These are phyloP conservation scores for Caretta caretta DNA, from an alignment of 2,113 vertebrate species.

Conservation along the genomic window DNA sequence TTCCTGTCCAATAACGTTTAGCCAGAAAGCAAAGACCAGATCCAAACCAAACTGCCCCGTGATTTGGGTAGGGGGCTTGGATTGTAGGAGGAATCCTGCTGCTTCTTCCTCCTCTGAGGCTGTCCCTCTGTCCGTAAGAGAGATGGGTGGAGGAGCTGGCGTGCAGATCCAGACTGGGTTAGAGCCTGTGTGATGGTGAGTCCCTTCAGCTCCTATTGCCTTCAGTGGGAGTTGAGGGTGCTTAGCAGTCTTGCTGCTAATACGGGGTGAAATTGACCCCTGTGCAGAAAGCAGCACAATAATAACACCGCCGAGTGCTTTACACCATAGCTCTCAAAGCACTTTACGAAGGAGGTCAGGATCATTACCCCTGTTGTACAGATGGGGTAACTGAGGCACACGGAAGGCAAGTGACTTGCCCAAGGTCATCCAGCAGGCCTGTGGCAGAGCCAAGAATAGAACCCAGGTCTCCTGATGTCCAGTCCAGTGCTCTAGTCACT, in stretches of 20 bases:
- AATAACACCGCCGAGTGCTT: neutral
- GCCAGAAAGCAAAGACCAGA: neutral
- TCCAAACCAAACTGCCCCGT: neutral
- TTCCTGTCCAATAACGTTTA: neutral
- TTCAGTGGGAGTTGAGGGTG: neutral
- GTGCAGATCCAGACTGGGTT: neutral
- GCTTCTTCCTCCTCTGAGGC: neutral
- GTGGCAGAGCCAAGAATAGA: neutral
- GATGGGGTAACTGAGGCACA: neutral
- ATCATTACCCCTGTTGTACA: neutral
- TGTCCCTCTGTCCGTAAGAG: neutral
- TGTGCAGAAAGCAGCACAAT: neutral
- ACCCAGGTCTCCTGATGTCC: neutral
- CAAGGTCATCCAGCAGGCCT: neutral
- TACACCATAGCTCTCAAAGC: neutral
- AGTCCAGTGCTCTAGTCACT: neutral
- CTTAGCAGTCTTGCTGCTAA: neutral
- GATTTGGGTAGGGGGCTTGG: neutral
- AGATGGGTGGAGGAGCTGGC: neutral
- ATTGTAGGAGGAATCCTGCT: neutral
- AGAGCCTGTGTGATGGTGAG: neutral
- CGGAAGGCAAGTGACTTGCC: rapidly evolving
- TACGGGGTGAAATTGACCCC: neutral
- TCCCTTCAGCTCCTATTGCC: neutral
- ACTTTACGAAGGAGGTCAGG: neutral